phyloP scores from a whole-genome alignment of 2,888 invertebrate species.

The Phengaris arion region DNA sequence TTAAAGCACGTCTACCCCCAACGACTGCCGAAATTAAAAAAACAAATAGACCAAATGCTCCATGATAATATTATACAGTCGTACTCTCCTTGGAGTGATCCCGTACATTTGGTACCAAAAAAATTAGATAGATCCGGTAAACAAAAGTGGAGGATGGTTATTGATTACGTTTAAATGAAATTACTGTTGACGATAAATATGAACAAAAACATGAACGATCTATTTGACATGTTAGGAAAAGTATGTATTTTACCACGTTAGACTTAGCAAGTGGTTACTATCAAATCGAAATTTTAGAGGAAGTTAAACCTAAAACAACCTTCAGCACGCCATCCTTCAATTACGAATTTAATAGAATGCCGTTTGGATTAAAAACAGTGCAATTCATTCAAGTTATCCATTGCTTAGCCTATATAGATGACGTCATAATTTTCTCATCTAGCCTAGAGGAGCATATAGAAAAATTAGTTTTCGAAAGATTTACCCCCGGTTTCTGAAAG shows the following conservation, averaged over 20 bases:
- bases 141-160: background rate
- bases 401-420: too few species aligned
- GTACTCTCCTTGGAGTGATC: too few species aligned
- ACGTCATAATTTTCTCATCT: too few species aligned
- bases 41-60: too few species aligned
- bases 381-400: too few species aligned
- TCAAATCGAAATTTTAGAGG: background rate
- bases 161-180: background rate
- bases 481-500: too few species aligned
- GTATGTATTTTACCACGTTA: background rate
- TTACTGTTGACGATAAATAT: background rate
- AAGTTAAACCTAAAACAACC: background rate
- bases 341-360: background rate
- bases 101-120: too few species aligned
- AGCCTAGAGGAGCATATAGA: too few species aligned
- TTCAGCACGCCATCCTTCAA: background rate
- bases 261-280: background rate
- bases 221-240: background rate
- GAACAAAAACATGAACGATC: background rate
- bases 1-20: background rate
- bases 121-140: background rate
- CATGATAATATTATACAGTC: too few species aligned
- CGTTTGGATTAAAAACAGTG: too few species aligned
- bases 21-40: too few species aligned
- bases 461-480: too few species aligned